Evolutionary conservation across 2,888 invertebrate genomes (phyloP).

Genomic region (Chrysotoxum bicinctum): DNA sequence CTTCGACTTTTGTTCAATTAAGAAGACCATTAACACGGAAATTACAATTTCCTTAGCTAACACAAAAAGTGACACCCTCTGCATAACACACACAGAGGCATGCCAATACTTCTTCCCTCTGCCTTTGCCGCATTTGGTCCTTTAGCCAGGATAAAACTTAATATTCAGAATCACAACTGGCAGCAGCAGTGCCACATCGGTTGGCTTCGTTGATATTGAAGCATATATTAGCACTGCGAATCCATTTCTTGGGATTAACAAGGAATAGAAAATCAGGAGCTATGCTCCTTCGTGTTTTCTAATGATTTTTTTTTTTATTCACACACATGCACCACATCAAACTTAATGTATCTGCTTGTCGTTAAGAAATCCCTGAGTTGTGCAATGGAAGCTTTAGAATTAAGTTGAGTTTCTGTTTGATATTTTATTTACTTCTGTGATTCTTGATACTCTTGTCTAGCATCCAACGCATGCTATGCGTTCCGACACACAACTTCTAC

Average conservation of each 20-base stretch:
- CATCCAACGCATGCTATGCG: neutral
- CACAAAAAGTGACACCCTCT: slow-evolving; percentile 60
- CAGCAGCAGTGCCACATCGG: slow-evolving; percentile 24
- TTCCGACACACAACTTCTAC: neutral
- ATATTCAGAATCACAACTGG: slow-evolving; percentile 65
- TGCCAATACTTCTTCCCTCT: neutral
- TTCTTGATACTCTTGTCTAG: slow-evolving; percentile 21
- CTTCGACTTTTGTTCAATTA: slow-evolving; percentile 72
- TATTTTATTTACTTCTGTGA: slow-evolving; percentile 58
- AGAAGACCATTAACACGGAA: slow-evolving; percentile 72
- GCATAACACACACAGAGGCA: slow-evolving; percentile 2
- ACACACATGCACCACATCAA: slow-evolving; percentile 15
- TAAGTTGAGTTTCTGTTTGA: slow-evolving; percentile 36
- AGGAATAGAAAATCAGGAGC: slow-evolving; percentile 57
- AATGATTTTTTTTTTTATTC: slow-evolving; percentile 12
- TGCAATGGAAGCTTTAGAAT: neutral
- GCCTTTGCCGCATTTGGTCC: neutral
- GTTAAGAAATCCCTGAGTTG: neutral
- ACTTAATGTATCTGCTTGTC: neutral
- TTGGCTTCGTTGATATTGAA: slow-evolving; percentile 40
- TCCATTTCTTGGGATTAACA: slow-evolving; percentile 58
- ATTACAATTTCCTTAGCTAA: slow-evolving; percentile 71
- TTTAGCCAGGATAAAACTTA: slow-evolving; percentile 59
- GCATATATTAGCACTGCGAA: slow-evolving; percentile 61
- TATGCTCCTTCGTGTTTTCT: slow-evolving; percentile 14